These are phyloP conservation scores for Margarornis squamiger DNA, from an alignment of 2,797 vertebrate species.

Conservation along the genomic window DNA sequence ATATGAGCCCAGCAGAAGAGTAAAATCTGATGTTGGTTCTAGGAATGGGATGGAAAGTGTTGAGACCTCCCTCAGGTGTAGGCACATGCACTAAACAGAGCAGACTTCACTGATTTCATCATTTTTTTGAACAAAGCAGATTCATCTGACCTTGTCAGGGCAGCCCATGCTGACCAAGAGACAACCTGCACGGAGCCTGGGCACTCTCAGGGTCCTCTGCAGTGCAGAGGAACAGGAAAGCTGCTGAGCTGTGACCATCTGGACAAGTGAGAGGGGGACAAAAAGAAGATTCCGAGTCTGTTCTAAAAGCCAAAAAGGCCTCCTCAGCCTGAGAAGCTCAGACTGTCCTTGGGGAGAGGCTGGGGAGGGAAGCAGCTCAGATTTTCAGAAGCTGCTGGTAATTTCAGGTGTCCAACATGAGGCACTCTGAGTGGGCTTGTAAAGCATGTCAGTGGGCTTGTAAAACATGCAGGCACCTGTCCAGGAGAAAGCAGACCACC, in stretches of 20 bases:
- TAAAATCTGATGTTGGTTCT: not conserved
- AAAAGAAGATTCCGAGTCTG: not conserved
- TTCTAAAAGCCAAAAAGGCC: not conserved
- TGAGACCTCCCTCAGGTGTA: not conserved
- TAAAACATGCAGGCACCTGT: not conserved
- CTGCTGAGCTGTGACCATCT: not conserved
- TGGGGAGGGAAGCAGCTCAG: not conserved
- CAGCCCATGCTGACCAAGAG: not conserved
- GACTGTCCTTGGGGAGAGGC: not conserved
- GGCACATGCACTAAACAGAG: accelerated
- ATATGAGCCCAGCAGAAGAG: not conserved
- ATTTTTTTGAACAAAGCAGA: not conserved
- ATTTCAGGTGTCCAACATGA: not conserved
- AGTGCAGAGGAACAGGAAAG: not conserved
- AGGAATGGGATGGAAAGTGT: not conserved
- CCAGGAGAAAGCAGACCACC: not conserved
- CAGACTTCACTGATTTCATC: not conserved
- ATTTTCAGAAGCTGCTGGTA: not conserved
- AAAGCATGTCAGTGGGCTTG: not conserved
- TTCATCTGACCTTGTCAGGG: not conserved
- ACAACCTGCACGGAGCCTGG: not conserved
- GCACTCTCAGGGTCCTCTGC: not conserved
- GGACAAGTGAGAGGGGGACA: not conserved
- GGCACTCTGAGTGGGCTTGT: conserved; percentile 11
- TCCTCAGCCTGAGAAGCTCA: not conserved